Percentiles rank a stretch among this genome's conserved stretches.
These are phyloP conservation scores for Tribolium freemani DNA, from an alignment of 2,888 invertebrate genomes.

Conservation along the genomic window DNA sequence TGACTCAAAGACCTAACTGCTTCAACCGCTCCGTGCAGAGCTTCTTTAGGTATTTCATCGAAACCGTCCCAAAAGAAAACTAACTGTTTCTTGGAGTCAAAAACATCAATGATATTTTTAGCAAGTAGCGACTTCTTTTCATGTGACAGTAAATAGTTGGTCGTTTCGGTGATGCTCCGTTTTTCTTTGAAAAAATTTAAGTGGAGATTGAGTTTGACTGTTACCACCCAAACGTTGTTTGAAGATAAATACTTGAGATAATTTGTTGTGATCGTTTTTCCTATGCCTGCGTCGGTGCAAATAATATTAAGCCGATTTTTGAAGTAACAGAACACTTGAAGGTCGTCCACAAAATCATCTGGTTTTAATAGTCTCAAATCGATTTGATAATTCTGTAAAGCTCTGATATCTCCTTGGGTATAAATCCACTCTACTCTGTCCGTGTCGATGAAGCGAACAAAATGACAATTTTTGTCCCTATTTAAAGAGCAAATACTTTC, in stretches of 20 bases:
- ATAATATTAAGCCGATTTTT: slow-evolving; percentile 6
- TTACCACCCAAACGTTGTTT: neutral
- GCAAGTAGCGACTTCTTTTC: neutral
- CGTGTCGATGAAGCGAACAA: neutral
- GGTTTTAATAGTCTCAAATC: neutral
- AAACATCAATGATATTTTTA: neutral
- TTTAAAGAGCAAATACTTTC: neutral
- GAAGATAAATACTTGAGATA: neutral
- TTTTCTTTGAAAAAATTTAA: neutral
- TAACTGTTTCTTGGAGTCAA: neutral
- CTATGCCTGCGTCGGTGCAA: slow-evolving; percentile 3
- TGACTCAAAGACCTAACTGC: neutral
- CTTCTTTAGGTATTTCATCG: neutral
- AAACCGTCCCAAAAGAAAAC: slow-evolving; percentile 6
- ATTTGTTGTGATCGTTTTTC: neutral
- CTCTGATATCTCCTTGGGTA: neutral
- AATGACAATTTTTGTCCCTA: neutral
- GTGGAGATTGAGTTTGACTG: neutral
- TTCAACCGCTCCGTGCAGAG: neutral
- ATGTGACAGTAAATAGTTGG: neutral
- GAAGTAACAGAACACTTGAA: neutral
- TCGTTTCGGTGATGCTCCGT: neutral
- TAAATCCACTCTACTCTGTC: slow-evolving; percentile 4
- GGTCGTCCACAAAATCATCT: neutral
- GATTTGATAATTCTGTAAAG: neutral